Evolutionary conservation across 2,888 invertebrate genomes (phyloP), one percentile per base, ranked within the genome.

Genomic region (Drosophila neotestacea): DNA sequence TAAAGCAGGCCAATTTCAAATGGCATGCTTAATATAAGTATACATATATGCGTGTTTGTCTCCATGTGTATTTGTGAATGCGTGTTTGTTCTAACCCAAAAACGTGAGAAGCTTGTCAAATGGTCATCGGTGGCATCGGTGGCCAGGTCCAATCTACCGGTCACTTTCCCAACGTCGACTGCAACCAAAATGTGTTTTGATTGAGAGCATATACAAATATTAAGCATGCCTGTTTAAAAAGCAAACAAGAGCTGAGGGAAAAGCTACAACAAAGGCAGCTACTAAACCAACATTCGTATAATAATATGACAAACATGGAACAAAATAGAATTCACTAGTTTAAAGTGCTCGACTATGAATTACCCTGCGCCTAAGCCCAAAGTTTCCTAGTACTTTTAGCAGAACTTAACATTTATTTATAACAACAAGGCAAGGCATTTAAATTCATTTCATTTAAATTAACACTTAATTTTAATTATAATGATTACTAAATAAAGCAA

Each of bases 51-150:
- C 22, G 61, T 22, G 22, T 22, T 22, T 22, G 22, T 22, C 22
- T 22, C 22, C 22, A 22, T 22, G 22, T 22, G 22, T 38, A 42
- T 41, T 36, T 34, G 54, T 27, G 51, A 22, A 39, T 36, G 64
- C 36, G 59, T 56, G 47, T 55, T 63, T 59, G 44, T 32, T 30
- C n/a, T 62, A 61, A 51, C 39, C 67, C 39, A 38, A 46, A 60
- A 70, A 81, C 81, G 86, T 85, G 86, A 67, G 38, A 36, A 41
- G 86, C 76, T 76, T 81, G 63, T 51, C 65, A 79, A 81, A 52
- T 68, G 74, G 65, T 38, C 75, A 55, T 47, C 22, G 22, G 50
- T 28, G 32, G 30, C 39, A 36, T 22, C 2, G n/a, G n/a, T n/a
- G n/a, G 47, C 51, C 52, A 30, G 36, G 30, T 4, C 36, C 28